These are phyloP conservation scores for Campoletis raptor DNA, from an alignment of 2,888 invertebrate genomes.

Conservation along the genomic window DNA sequence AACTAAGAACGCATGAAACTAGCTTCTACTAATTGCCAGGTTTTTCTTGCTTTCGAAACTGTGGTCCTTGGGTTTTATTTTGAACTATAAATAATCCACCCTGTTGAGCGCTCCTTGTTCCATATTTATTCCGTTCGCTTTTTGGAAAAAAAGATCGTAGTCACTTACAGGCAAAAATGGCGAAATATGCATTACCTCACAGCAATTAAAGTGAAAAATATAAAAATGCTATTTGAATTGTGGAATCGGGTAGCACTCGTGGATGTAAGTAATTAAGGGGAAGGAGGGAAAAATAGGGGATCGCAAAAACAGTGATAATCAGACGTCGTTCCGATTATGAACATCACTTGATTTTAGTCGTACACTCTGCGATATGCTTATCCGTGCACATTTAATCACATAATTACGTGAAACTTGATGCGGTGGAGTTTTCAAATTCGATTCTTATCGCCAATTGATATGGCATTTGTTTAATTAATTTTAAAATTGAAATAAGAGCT, in stretches of 20 bases:
- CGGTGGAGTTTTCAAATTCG: not conserved
- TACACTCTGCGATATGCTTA: not conserved
- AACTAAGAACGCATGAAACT: not conserved
- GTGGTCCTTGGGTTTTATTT: not conserved
- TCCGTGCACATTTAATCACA: not conserved
- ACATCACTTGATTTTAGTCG: not conserved
- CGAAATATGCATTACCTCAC: not conserved
- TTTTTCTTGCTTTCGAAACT: not conserved
- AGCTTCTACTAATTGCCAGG: not conserved
- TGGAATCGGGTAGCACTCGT: not conserved
- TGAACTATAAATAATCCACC: too few species aligned
- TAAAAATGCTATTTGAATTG: not conserved
- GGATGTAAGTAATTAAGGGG: conserved; percentile 4
- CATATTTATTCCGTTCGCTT: not conserved
- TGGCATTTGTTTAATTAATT: conserved; percentile 44
- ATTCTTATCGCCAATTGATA: conserved; percentile 28
- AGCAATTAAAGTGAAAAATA: not conserved
- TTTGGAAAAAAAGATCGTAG: not conserved
- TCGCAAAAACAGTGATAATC: conserved; percentile 34
- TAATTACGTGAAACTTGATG: conserved; percentile 31
- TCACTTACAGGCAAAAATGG: not conserved
- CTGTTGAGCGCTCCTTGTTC: not conserved
- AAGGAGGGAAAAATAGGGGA: not conserved
- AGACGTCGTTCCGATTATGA: conserved; percentile 4
- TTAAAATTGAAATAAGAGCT: conserved; percentile 13